Evolutionary conservation across 1,140 invertebrate genomes (phyloP), one percentile per base, ranked within the genome.

Genomic region (Sitobion miscanthi): DNA sequence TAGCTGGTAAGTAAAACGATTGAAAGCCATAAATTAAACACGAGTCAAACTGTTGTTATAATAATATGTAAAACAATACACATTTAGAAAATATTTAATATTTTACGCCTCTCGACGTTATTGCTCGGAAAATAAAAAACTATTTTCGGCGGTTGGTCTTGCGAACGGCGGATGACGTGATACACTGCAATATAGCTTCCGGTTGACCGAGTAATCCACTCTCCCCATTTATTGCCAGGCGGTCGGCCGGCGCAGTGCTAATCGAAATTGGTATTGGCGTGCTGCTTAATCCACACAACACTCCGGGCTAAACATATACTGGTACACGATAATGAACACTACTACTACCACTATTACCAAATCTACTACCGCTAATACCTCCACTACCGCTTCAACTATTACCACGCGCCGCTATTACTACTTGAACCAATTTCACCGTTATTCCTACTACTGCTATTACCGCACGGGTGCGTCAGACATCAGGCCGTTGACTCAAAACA

Each of bases 181-280:
- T 21, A 21, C 52, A 23, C 52, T 54, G 52, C 20, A 54, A 62
- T 30, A n/a, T 35, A 77, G 23, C 62, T 77, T 77, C 62, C 62
- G 62, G 62, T 35, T n/a, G 62, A 30, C 14, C 62, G 62, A 77
- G 30, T 77, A n/a, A 77, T 77, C 11, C 14, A 5, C n/a, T 4
- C 62, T 77, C 62, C 30, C 62, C 62, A 77, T 77, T 77, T 77
- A 77, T 77, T 77, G 62, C 11, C 30, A 77, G 30, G 14, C n/a
- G 30, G 62, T n/a, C 62, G 62, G n/a, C 62, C 62, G 14, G n/a
- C 62, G 30, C 21, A n/a, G n/a, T 5, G 17, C 62, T 77, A 77
- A 77, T 77, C 62, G 62, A 77, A 77, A 77, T 77, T n/a, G 62
- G 62, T 77, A 77, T 35, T 77, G 62, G 62, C n/a, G n/a, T 77